A percentile compares a stretch with the other conserved stretches of the same genome.
phyloP scores from a whole-genome alignment of 2,888 invertebrate genomes.

The Auanema freiburgensis region DNA sequence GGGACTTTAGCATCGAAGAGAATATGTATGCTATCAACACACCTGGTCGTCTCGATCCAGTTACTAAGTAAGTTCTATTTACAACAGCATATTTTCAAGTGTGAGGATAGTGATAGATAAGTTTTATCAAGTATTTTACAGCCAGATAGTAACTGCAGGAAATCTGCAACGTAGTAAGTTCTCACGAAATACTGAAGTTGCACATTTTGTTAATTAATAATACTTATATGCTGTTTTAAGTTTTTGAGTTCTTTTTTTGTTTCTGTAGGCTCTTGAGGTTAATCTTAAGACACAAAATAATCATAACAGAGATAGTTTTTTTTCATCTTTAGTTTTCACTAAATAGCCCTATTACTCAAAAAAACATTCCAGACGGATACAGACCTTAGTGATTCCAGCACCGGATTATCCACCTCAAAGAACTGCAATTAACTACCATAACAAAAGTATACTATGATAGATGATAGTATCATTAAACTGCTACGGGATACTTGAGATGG shows the following conservation, averaged over 20 bases:
- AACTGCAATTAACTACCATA: neutral
- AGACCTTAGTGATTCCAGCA: conserved; percentile 53
- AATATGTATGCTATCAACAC: conserved; percentile 62
- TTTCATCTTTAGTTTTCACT: neutral
- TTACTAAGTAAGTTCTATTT: conserved; percentile 48
- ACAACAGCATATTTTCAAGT: too few species aligned
- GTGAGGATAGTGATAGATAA: neutral
- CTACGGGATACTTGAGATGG: too few species aligned
- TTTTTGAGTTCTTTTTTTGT: neutral
- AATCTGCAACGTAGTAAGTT: conserved; percentile 33
- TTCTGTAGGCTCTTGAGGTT: too few species aligned
- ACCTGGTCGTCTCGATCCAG: conserved; percentile 53
- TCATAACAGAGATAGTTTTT: conserved; percentile 2
- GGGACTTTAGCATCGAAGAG: conserved; percentile 63
- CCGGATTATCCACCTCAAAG: conserved; percentile 47
- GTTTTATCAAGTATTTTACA: conserved; percentile 21
- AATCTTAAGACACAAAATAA: too few species aligned
- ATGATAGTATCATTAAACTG: neutral
- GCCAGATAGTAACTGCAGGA: conserved; percentile 39
- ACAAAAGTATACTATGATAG: conserved; percentile 3
- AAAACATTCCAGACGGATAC: conserved; percentile 51
- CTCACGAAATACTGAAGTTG: neutral
- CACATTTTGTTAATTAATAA: neutral
- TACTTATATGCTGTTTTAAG: neutral
- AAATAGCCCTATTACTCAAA: conserved; percentile 3